Conservation (phyloP, 2,888 invertebrate genomes). For the Leptinotarsa peninsularis region DNA sequence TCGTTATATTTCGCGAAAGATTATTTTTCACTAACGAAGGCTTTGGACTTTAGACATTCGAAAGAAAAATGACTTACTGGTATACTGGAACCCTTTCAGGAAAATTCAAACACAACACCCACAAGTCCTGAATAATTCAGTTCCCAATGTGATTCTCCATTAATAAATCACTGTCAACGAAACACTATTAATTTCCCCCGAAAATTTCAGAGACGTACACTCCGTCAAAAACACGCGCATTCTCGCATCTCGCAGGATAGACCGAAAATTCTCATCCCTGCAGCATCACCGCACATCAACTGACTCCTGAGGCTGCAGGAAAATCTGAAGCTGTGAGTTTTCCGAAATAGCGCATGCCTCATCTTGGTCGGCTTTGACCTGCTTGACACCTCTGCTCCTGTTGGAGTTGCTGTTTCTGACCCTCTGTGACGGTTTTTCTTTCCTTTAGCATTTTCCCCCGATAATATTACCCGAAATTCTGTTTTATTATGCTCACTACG, state of each 20-base stretch:
- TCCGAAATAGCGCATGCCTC: slow-evolving; percentile 55
- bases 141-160: slow-evolving; percentile 3
- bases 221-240: slow-evolving; percentile 34
- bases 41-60: too few relatives aligned
- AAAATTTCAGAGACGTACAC: slow-evolving; percentile 16
- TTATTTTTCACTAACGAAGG: too few relatives aligned
- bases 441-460: slow-evolving; percentile 32
- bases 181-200: slow-evolving; percentile 11
- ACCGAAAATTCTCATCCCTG: slow-evolving; percentile 41
- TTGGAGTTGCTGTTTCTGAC: slow-evolving; percentile 48
- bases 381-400: slow-evolving; percentile 61
- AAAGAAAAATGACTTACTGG: not conserved
- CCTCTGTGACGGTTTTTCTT: slow-evolving; percentile 31
- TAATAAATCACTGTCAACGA: slow-evolving; percentile 21
- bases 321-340: slow-evolving; percentile 55
- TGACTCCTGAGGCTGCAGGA: slow-evolving; percentile 59
- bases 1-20: too few relatives aligned
- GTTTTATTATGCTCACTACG: slow-evolving; percentile 39
- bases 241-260: slow-evolving; percentile 34
- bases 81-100: not conserved
- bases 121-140: slow-evolving; percentile 12
- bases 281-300: slow-evolving; percentile 60
- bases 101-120: slow-evolving; percentile 6
- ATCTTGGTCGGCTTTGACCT: slow-evolving; percentile 55
- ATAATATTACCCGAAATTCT: slow-evolving; percentile 37